Percentiles rank a stretch among this genome's conserved stretches.
These are phyloP conservation scores for Danionella dracula DNA, from an alignment of 2,797 vertebrate species.

Conservation along the genomic window DNA sequence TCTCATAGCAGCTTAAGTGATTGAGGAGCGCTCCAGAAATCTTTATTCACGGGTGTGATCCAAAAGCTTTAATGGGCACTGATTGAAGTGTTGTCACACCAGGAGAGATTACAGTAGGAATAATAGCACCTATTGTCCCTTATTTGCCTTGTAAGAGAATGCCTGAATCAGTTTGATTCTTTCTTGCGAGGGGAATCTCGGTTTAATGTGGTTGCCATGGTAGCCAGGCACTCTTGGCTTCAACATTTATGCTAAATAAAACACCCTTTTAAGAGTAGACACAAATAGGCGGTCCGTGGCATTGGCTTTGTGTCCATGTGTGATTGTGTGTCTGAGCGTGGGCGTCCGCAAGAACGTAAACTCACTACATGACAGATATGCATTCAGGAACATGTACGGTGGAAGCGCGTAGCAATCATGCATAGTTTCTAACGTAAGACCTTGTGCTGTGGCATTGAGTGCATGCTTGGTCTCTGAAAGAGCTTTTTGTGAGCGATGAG, in stretches of 20 bases:
- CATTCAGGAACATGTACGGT: slow-evolving; percentile 1
- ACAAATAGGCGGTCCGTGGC: slow-evolving; percentile 72
- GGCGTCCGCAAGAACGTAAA: slow-evolving; percentile 30
- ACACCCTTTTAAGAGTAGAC: slow-evolving; percentile 76
- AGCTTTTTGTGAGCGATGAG: slow-evolving; percentile 46
- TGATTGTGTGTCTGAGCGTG: slow-evolving; percentile 53
- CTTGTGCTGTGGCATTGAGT: slow-evolving; percentile 51
- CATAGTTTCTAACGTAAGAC: slow-evolving; percentile 13
- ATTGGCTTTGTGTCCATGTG: slow-evolving; percentile 52
- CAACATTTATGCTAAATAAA: slow-evolving; percentile 83
- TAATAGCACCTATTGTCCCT: slow-evolving; percentile 62
- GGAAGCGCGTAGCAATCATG: slow-evolving; percentile 5
- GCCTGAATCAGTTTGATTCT: slow-evolving; percentile 78
- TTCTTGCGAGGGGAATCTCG: slow-evolving; percentile 77
- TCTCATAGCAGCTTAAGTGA: slow-evolving; percentile 16
- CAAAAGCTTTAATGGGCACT: slow-evolving; percentile 40
- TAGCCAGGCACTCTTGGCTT: slow-evolving; percentile 78
- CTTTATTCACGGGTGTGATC: slow-evolving; percentile 32
- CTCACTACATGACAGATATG: slow-evolving; percentile 15
- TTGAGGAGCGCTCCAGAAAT: slow-evolving; percentile 3
- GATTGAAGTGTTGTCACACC: slow-evolving; percentile 51
- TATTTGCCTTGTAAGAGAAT: slow-evolving; percentile 67
- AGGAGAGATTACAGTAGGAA: slow-evolving; percentile 55
- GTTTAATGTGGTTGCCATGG: slow-evolving; percentile 84
- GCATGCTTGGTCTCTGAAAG: slow-evolving; percentile 36